Base-by-base conservation (phyloP, 2,888 invertebrate genomes). In the Melanchra persicariae region DNA sequence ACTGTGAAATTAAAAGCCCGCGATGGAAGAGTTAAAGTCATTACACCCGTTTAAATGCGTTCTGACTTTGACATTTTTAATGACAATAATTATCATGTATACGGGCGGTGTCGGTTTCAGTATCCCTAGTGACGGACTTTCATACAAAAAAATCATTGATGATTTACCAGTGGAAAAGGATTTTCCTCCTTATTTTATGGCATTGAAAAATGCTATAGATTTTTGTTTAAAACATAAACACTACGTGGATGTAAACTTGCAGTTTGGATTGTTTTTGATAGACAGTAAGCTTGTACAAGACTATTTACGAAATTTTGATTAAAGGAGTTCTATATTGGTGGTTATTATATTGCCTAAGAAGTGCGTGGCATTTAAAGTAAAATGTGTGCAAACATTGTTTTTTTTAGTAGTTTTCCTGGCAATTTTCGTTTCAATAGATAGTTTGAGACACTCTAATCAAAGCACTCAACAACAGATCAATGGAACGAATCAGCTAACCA, bases 221-320 rank as follows among this genome's bases (percentile, higher is more conserved):
- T 93, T 89, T 84, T 83, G 76, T 61, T 30, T 62, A 19, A 65
- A 66, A 19, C 72, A 90, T 74, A 87, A 86, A 75, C 24, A 84
- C 54, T 81, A 88, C 43, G 72, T 92, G 45, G 91, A 93, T 83
- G 54, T 92, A 8, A 90, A 90, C 80, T 84, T 90, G 43, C 85
- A 79, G 19, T 91, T 93, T 55, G 94, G 92, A 57, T 75, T 94
- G 65, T 93, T 93, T 85, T 71, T 94, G 40, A 70, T 87, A 2
- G 89, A 89, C 34, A 92, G 94, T 94, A 88, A 71, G 70, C 62
- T 54, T 90, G 87, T 30, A 26, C 26, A 22, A 22, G 22, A 22
- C 8, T 57, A 55, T 55, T 55, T 34, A 40, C 1, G 2, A 24
- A 43, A 12, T 51, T 45, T 17, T 43, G 10, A 15, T 22, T 64